These are phyloP conservation scores for Theristicus caerulescens DNA, from an alignment of 2,113 vertebrate genomes.

Conservation along the genomic window DNA sequence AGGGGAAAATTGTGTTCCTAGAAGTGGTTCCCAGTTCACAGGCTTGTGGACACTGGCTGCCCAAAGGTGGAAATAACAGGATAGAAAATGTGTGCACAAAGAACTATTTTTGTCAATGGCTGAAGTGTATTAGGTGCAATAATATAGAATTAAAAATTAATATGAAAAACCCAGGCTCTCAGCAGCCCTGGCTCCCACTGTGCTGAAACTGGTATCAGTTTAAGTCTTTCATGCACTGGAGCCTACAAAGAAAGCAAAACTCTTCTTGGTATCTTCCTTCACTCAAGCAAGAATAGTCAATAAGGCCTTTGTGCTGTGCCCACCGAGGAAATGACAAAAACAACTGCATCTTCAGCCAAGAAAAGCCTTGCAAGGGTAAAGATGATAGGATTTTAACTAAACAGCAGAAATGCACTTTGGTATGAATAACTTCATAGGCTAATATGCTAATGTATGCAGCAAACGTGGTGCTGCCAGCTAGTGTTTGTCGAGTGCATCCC, in stretches of 20 bases:
- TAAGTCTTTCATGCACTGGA: not conserved
- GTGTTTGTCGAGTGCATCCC: not conserved
- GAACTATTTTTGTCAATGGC: not conserved
- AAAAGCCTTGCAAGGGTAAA: constrained; percentile 26
- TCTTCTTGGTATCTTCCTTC: constrained; percentile 15
- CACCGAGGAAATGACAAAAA: not conserved
- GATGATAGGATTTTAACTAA: constrained; percentile 1
- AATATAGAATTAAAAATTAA: constrained; percentile 3
- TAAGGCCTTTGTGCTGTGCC: constrained; percentile 24
- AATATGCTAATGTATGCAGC: not conserved
- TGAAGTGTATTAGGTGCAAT: not conserved
- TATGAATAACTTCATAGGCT: not conserved
- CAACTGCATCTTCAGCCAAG: not conserved
- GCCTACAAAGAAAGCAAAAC: constrained; percentile 7
- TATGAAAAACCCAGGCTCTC: not conserved
- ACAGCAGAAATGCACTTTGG: not conserved
- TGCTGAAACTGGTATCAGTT: not conserved
- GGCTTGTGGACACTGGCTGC: not conserved
- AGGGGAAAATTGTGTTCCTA: not conserved
- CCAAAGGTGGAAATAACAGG: not conserved
- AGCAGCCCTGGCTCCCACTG: not conserved
- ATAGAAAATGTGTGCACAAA: not conserved
- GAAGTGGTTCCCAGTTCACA: not conserved
- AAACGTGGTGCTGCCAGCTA: not conserved
- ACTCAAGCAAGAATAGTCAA: not conserved